Percentiles rank a stretch among this genome's conserved stretches.
phyloP scores from a whole-genome alignment of 2,113 vertebrate species.

The Acrocephalus kingi region DNA sequence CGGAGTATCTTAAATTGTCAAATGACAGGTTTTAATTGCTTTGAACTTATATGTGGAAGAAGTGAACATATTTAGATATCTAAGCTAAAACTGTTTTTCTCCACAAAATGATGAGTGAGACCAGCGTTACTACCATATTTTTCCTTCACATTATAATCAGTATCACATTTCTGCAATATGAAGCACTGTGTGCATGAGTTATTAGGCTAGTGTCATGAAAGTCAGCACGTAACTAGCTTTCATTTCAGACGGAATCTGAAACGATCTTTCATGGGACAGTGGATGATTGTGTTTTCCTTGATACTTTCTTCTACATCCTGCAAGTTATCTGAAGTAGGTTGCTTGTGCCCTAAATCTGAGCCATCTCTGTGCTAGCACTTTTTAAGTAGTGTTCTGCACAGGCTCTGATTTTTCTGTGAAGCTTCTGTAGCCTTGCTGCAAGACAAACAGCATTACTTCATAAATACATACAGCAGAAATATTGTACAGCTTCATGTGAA shows the following conservation, averaged over 20 bases:
- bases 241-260: neutral
- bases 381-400: neutral
- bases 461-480: neutral
- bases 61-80: neutral
- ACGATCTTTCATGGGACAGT: neutral
- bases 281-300: neutral
- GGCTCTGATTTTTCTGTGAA: neutral
- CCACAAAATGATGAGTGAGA: neutral
- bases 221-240: neutral
- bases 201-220: neutral
- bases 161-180: neutral
- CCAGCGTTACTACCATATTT: neutral
- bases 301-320: neutral
- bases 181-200: neutral
- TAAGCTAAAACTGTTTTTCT: neutral
- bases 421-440: neutral
- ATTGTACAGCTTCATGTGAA: neutral
- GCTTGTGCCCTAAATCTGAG: neutral
- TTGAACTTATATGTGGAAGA: neutral
- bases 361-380: neutral
- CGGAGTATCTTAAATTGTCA: neutral
- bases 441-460: neutral
- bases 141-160: neutral
- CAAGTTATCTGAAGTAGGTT: neutral
- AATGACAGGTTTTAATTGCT: neutral